A percentile compares a stretch with the other conserved stretches of the same genome.
phyloP scores from a whole-genome alignment of 2,113 vertebrate genomes.

The Lates calcarifer region DNA sequence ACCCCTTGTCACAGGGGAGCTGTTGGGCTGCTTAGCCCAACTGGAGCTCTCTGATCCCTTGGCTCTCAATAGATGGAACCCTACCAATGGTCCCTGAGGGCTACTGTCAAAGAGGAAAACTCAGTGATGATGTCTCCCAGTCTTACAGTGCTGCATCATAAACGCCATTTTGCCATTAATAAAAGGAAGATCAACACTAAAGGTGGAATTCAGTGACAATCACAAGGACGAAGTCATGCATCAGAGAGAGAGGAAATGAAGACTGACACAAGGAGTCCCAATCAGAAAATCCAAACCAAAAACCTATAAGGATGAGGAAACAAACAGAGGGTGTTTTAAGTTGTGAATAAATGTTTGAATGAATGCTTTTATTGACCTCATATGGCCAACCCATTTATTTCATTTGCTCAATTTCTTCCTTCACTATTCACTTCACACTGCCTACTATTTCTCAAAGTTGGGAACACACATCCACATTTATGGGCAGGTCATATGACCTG shows the following conservation, averaged over 20 bases:
- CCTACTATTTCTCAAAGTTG: too few species aligned
- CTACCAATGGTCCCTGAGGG: constrained; percentile 22
- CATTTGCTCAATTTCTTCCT: too few species aligned
- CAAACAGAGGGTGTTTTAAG: background rate
- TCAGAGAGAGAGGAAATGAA: too few species aligned
- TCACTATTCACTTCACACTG: too few species aligned
- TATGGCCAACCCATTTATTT: too few species aligned
- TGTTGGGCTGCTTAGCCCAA: constrained; percentile 57
- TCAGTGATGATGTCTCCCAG: background rate
- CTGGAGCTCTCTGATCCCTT: constrained; percentile 60
- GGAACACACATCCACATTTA: too few species aligned
- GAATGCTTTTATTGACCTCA: background rate
- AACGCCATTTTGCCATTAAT: background rate
- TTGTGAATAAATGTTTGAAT: background rate
- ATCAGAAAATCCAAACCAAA: background rate
- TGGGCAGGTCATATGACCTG: too few species aligned
- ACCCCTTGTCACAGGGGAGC: constrained; percentile 54
- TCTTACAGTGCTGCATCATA: background rate
- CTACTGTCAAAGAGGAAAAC: constrained; percentile 47
- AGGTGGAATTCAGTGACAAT: background rate
- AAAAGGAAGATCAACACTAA: background rate
- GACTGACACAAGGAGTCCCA: background rate
- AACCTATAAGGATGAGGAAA: background rate
- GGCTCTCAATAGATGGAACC: constrained; percentile 31
- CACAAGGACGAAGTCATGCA: background rate